Base-by-base conservation (phyloP, 2,113 vertebrate species). In the Micronycteris hirsuta region DNA sequence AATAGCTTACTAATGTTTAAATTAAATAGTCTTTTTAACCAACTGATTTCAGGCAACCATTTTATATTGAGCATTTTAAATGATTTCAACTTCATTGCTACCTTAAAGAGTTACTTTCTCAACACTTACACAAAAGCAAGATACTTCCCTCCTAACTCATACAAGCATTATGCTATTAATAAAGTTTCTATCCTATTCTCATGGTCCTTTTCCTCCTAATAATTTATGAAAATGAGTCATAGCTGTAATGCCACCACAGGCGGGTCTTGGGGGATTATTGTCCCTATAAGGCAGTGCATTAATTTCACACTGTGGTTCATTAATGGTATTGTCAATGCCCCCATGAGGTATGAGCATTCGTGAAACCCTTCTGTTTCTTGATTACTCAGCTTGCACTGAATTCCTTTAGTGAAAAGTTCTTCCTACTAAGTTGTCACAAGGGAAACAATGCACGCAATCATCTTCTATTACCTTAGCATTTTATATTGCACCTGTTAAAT, bases 231-330 rank as follows among this genome's bases (percentile, higher is more conserved):
- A 76, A 41, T 89, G 91, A 95, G 65, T 96, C 93, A 86, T 4
- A 95, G 49, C 78, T 20, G 20, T 7, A 63, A 26, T 84, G 31
- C 65, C 74, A 91, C 61, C n/a, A 77, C 28, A 77, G 58, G 52
- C 3, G 0, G 65, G 74, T 94, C 87, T 94, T 89, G 52, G 70
- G 36, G 63, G 84, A 83, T 94, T 71, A 71, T 11, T 70, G 61
- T 95, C 8, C 52, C 81, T 54, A 70, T 5, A 70, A 88, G 58
- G 82, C 61, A 92, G 20, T 82, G 4, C 91, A 95, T 95, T 96
- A 91, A 97, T 90, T 86, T 97, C 90, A 95, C 77, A 92, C 88
- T 77, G 47, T 87, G 76, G 76, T 56, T 97, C 78, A 96, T 92
- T 92, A 92, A 71, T 70, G 76, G 43, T 54, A 70, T 90, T 91